Percentiles rank a stretch among this genome's conserved stretches.
Evolutionary conservation across 2,113 vertebrate species (phyloP).

Genomic region (Sylvietta virens): DNA sequence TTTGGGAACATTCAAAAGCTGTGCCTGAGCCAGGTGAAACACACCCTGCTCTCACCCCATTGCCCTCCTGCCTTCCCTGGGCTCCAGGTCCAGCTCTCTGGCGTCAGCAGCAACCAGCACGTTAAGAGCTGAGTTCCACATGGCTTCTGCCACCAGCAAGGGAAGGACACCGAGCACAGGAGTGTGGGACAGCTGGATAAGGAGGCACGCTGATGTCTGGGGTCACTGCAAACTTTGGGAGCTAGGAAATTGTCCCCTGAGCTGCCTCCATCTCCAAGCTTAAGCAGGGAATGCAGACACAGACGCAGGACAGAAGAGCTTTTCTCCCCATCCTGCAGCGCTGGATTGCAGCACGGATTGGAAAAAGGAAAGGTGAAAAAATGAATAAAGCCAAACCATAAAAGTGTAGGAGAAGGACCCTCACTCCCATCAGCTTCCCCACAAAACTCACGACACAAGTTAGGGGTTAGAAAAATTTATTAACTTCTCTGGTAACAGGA

Average conservation of each 20-base stretch:
- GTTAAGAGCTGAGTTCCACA: too few relatives aligned
- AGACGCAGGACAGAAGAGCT: neutral
- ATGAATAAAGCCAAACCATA: neutral
- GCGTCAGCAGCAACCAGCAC: too few relatives aligned
- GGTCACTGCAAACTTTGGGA: neutral
- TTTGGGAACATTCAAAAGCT: neutral
- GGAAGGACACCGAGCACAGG: neutral
- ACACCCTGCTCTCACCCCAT: neutral
- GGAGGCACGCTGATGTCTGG: fast-evolving
- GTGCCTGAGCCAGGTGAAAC: neutral
- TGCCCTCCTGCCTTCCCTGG: too few relatives aligned
- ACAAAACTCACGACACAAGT: constrained; percentile 41
- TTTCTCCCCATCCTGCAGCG: neutral
- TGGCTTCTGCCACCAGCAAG: neutral
- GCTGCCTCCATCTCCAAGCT: neutral
- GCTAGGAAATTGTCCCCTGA: neutral
- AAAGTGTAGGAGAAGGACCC: neutral
- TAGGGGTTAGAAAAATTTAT: constrained; percentile 63
- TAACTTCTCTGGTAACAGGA: constrained; percentile 70
- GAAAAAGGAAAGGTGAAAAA: neutral
- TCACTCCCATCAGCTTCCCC: neutral
- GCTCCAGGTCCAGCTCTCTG: too few relatives aligned
- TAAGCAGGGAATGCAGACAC: neutral
- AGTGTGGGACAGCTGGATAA: neutral
- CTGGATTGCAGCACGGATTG: neutral